These are phyloP conservation scores for Geopemphigus sp. DNA, from an alignment of 1,140 invertebrate species.

Conservation along the genomic window DNA sequence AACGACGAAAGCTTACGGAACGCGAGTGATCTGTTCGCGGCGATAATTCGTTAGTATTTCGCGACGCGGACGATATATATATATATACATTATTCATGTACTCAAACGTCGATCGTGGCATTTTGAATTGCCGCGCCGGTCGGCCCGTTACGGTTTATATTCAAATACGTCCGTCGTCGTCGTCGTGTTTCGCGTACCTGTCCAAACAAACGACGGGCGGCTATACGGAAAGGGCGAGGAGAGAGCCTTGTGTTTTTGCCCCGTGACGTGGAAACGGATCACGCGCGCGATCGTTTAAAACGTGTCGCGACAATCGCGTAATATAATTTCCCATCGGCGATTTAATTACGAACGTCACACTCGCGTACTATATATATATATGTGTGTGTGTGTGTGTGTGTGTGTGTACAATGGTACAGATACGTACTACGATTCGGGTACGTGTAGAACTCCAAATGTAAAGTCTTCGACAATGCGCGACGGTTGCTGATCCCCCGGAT, in stretches of 20 bases:
- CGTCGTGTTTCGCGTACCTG: neutral
- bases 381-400: too few species aligned
- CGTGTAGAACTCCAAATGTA: neutral
- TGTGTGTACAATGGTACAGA: too few species aligned
- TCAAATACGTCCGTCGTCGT: conserved; percentile 20
- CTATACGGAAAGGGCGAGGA: neutral
- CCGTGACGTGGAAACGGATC: conserved; percentile 33
- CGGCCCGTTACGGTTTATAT: conserved; percentile 41
- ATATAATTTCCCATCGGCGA: conserved; percentile 2
- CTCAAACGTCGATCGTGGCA: conserved; percentile 10
- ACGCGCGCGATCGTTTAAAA: too few species aligned
- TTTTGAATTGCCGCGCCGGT: neutral
- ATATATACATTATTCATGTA: conserved; percentile 31
- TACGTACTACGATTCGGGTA: too few species aligned
- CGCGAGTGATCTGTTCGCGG: too few species aligned
- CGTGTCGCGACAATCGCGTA: neutral
- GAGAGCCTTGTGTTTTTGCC: conserved; percentile 25
- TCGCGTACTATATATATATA: neutral
- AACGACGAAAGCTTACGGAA: too few species aligned
- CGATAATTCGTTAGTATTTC: too few species aligned
- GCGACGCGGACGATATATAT: too few species aligned
- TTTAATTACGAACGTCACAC: conserved; percentile 41
- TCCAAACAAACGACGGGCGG: conserved; percentile 15
- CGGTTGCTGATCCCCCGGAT: too few species aligned
- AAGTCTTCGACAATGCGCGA: conserved; percentile 14